These are phyloP conservation scores for Chlamydotis undulata DNA, from an alignment of 2,113 vertebrate species.

Conservation along the genomic window DNA sequence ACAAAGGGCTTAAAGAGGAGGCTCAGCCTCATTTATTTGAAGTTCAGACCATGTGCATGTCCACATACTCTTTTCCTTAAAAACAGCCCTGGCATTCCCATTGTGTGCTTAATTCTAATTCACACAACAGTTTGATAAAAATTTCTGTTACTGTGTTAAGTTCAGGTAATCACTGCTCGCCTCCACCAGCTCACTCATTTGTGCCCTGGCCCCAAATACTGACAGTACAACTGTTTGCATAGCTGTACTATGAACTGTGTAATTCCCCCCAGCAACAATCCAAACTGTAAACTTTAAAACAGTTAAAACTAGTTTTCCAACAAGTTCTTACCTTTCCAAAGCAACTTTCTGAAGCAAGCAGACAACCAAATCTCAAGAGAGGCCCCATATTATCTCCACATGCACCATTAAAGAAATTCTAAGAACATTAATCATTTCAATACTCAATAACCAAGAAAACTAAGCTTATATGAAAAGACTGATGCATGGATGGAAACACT, in stretches of 20 bases:
- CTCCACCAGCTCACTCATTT: background rate
- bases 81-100: background rate
- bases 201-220: background rate
- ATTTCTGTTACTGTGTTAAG: background rate
- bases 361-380: background rate
- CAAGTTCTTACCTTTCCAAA: background rate
- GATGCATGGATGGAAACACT: background rate
- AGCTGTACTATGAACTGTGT: background rate
- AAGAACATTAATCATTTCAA: background rate
- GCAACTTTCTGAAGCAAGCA: background rate
- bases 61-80: background rate
- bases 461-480: background rate
- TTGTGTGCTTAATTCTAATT: background rate
- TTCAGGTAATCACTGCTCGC: background rate
- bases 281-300: background rate
- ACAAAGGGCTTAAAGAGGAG: background rate
- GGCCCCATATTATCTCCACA: no score
- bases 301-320: background rate
- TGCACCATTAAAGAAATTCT: background rate
- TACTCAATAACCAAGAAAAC: background rate
- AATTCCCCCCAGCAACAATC: background rate
- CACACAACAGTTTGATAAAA: background rate
- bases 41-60: background rate
- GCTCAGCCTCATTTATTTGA: background rate
- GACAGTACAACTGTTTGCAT: background rate